These are phyloP conservation scores for Agelastica alni DNA, from an alignment of 2,888 invertebrate genomes.

Conservation along the genomic window DNA sequence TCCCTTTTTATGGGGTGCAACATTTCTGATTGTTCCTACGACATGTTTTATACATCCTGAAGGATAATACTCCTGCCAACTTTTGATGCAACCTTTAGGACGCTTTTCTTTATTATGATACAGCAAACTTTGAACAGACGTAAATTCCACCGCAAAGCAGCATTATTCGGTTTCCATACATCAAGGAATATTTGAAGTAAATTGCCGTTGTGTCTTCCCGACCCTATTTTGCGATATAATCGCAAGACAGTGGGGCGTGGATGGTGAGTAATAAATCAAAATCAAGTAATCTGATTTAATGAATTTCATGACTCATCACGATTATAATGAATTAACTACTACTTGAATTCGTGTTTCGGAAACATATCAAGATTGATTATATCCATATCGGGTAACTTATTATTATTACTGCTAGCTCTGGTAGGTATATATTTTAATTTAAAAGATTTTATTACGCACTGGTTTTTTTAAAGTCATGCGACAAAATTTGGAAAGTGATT, in stretches of 20 bases:
- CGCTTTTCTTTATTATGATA: too few relatives aligned
- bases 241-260: conserved; percentile 20
- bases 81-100: too few relatives aligned
- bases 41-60: too few relatives aligned
- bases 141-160: not conserved
- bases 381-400: not conserved
- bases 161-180: conserved; percentile 1
- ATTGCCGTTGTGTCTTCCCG: conserved; percentile 6
- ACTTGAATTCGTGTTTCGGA: conserved; percentile 32
- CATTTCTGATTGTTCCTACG: too few relatives aligned
- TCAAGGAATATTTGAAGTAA: conserved; percentile 11
- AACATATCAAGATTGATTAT: conserved; percentile 39
- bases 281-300: conserved; percentile 37
- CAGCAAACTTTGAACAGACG: too few relatives aligned
- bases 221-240: conserved; percentile 21
- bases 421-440: too few relatives aligned
- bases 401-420: not conserved
- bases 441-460: too few relatives aligned
- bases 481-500: too few relatives aligned
- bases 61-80: too few relatives aligned
- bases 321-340: conserved; percentile 40
- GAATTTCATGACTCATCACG: conserved; percentile 43
- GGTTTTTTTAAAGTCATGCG: too few relatives aligned
- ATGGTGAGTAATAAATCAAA: conserved; percentile 39
- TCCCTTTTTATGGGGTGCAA: too few relatives aligned